phyloP scores from a whole-genome alignment of 2,888 invertebrate species.

The Drosophila nr. perissopoda region DNA sequence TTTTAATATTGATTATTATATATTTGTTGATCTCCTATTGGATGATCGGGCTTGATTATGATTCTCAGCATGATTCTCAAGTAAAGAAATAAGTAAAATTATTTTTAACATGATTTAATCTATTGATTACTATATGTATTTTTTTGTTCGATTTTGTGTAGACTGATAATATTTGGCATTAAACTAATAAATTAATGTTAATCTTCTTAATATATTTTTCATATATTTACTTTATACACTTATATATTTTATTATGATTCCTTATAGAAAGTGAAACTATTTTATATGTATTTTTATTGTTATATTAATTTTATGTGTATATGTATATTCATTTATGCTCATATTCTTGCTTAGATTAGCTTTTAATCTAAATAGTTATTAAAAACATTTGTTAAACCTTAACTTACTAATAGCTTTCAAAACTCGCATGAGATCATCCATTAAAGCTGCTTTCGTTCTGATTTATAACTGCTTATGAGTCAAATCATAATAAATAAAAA shows the following conservation, averaged over 20 bases:
- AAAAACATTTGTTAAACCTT: not conserved
- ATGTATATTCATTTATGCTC: no score
- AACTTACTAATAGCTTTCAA: not conserved
- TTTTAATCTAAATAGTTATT: no score
- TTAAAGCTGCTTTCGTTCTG: not conserved
- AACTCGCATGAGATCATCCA: not conserved
- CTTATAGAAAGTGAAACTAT: not conserved
- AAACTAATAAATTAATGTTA: not conserved
- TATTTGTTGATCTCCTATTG: not conserved
- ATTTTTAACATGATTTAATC: not conserved
- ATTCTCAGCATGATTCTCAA: not conserved
- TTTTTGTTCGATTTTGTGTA: no score
- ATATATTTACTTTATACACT: no score
- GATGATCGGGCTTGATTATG: not conserved
- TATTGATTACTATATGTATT: not conserved
- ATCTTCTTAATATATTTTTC: not conserved
- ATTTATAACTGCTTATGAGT: slow-evolving; percentile 1
- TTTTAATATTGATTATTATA: slow-evolving; percentile 5
- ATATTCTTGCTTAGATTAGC: no score
- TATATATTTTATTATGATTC: not conserved
- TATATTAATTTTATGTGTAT: no score
- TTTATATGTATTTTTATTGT: not conserved
- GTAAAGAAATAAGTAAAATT: not conserved
- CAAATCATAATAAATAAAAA: not conserved
- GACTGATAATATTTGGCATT: not conserved